Percentiles rank a stretch among this genome's conserved stretches.
Conservation (phyloP, 2,797 vertebrate genomes). For the Enteromius radiatus region DNA sequence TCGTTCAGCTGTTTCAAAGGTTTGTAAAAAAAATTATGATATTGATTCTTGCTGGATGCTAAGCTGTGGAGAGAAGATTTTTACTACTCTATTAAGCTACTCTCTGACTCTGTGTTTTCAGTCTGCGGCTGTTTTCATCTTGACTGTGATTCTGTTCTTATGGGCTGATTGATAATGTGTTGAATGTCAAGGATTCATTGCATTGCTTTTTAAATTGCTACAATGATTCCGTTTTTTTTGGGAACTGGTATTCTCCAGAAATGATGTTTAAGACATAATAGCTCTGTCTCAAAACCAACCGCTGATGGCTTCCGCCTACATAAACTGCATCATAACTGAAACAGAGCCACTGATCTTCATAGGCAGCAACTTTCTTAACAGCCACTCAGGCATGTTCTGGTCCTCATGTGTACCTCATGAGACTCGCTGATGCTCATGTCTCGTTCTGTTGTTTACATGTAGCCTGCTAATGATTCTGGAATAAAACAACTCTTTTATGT, state of each 20-base stretch:
- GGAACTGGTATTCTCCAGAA: not conserved
- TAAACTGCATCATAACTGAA: not conserved
- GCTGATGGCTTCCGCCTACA: not conserved
- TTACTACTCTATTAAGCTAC: not conserved
- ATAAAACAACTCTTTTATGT: not conserved
- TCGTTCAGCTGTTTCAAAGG: slow-evolving; percentile 2
- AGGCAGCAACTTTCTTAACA: not conserved
- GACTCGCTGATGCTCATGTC: not conserved
- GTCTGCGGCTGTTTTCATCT: slow-evolving; percentile 5
- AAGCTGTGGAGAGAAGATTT: slow-evolving; percentile 24
- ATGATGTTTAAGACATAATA: not conserved
- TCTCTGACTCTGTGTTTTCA: not conserved
- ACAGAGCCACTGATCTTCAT: not conserved
- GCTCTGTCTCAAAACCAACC: not conserved
- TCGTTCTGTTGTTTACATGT: slow-evolving; percentile 5
- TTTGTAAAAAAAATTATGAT: slow-evolving; percentile 15
- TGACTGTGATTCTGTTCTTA: not conserved
- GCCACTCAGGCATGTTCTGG: not conserved
- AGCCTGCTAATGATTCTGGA: not conserved
- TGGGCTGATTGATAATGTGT: not conserved
- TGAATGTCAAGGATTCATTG: not conserved
- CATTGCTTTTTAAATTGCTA: not conserved
- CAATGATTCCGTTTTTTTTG: not conserved
- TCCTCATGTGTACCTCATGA: slow-evolving; percentile 6
- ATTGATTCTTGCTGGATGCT: slow-evolving; percentile 26